These are phyloP conservation scores for Esox masquinongy DNA, from an alignment of 2,797 vertebrate species.

Conservation along the genomic window DNA sequence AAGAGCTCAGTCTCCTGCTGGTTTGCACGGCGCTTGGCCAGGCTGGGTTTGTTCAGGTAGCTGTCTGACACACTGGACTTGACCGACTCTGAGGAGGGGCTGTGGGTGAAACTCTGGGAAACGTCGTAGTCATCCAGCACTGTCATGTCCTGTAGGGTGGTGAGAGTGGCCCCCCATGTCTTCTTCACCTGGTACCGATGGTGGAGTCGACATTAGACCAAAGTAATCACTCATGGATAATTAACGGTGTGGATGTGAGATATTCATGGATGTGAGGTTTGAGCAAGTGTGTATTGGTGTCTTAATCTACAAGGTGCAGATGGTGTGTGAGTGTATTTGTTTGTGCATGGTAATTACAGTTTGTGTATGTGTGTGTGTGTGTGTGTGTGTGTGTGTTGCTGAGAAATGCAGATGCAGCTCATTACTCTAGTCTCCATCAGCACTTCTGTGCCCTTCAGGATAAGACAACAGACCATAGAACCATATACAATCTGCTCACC, in stretches of 20 bases:
- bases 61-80: constrained; percentile 96
- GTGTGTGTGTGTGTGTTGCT: constrained; percentile 38
- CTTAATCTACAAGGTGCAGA: constrained; percentile 43
- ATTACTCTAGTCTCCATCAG: constrained; percentile 65
- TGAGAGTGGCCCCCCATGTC: constrained; percentile 94
- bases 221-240: background rate
- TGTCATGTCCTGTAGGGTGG: constrained; percentile 96
- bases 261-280: background rate
- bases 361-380: constrained; percentile 6
- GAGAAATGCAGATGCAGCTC: constrained; percentile 59
- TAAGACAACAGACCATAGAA: constrained; percentile 53
- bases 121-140: constrained; percentile 95
- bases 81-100: constrained; percentile 96
- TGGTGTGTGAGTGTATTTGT: constrained; percentile 23
- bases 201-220: background rate
- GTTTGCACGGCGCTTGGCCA: constrained; percentile 93
- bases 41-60: constrained; percentile 97
- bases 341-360: constrained; percentile 26
- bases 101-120: constrained; percentile 96
- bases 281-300: constrained; percentile 19
- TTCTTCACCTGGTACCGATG: constrained; percentile 87
- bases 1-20: constrained; percentile 99
- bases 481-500: background rate
- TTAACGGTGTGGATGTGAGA: constrained; percentile 24
- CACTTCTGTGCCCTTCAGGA: constrained; percentile 67